Evolutionary conservation across 2,888 invertebrate genomes (phyloP).

Genomic region (Caenorhabditis sulstoni): DNA sequence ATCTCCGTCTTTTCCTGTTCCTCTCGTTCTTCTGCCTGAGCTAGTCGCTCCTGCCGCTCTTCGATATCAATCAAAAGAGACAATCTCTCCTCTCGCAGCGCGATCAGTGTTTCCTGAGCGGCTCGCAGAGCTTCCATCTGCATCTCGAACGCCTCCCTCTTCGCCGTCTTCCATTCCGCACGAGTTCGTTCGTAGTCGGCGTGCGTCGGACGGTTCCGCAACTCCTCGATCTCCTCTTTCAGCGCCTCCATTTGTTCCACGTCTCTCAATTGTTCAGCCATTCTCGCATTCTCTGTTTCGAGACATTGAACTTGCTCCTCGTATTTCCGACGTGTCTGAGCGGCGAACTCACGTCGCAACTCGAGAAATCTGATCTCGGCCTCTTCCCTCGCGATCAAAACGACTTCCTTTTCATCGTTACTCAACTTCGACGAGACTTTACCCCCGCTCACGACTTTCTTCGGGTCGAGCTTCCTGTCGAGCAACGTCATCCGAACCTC

Average conservation of each 20-base stretch:
- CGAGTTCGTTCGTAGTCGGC: neutral
- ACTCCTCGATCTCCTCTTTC: neutral
- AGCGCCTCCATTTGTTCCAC: neutral
- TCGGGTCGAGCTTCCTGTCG: neutral
- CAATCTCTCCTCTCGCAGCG: neutral
- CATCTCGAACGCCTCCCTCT: neutral
- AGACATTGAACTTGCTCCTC: neutral
- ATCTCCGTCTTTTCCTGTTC: neutral
- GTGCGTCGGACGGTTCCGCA: neutral
- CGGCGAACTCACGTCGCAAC: conserved; percentile 15
- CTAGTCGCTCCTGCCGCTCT: neutral
- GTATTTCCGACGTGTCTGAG: neutral
- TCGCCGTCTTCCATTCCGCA: neutral
- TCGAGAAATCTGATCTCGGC: conserved; percentile 27
- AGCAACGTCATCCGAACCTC: neutral
- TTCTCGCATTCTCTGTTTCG: conserved; percentile 4
- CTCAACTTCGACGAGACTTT: conserved; percentile 5
- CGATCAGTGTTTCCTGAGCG: neutral
- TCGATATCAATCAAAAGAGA: neutral
- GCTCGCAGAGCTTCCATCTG: neutral
- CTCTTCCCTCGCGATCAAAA: conserved; percentile 10
- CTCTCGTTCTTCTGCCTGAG: neutral
- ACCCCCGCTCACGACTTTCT: neutral
- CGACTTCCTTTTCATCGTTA: conserved; percentile 18
- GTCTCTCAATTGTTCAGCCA: neutral